These are phyloP conservation scores for Tenthredo scrophulariae DNA, from an alignment of 2,888 invertebrate species.

Conservation along the genomic window DNA sequence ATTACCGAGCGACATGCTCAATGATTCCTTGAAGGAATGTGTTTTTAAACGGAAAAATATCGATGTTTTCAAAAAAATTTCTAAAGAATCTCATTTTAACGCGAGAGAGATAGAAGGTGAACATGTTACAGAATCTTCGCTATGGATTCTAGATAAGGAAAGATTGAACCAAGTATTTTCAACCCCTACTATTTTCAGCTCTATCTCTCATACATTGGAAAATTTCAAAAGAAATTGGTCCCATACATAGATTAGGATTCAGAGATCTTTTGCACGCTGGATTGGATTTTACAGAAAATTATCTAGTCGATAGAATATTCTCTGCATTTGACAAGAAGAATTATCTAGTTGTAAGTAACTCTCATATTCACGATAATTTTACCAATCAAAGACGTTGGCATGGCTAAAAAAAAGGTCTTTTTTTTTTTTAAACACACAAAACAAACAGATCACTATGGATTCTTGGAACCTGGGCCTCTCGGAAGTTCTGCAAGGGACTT, in stretches of 20 bases:
- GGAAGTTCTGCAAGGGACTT: conserved; percentile 79
- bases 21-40: conserved; percentile 66
- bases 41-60: conserved; percentile 69
- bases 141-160: neutral
- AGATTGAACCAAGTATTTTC: neutral
- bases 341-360: conserved; percentile 61
- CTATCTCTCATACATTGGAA: conserved; percentile 71
- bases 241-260: conserved; percentile 66
- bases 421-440: neutral
- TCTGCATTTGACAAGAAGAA: conserved; percentile 65
- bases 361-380: conserved; percentile 10
- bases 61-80: conserved; percentile 65
- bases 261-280: conserved; percentile 71
- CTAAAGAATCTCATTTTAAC: conserved; percentile 67
- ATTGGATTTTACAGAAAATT: conserved; percentile 74
- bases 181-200: conserved; percentile 61
- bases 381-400: neutral
- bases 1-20: conserved; percentile 67
- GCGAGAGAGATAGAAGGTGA: conserved; percentile 71
- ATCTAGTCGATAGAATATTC: conserved; percentile 72
- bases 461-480: conserved; percentile 79
- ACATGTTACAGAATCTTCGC: neutral
- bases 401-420: neutral
- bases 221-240: conserved; percentile 66
- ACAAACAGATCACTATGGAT: conserved; percentile 55